phyloP scores from a whole-genome alignment of 2,797 vertebrate genomes.

The Eupleurogrammus muticus region DNA sequence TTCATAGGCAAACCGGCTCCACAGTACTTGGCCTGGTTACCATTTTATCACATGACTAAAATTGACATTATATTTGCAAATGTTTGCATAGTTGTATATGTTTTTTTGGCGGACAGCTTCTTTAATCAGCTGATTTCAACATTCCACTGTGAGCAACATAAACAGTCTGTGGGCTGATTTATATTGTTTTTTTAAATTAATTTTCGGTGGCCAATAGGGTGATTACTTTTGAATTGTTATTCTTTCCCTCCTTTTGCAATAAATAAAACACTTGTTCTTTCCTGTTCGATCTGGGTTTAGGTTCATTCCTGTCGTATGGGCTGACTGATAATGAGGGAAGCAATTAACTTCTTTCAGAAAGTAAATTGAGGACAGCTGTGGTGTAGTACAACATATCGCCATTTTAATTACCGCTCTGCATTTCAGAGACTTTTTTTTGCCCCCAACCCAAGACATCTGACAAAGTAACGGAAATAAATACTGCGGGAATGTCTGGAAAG shows the following conservation, averaged over 20 bases:
- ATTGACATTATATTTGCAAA: not conserved
- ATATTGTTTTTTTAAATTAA: no score
- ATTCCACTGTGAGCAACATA: conserved; percentile 25
- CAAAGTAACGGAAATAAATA: not conserved
- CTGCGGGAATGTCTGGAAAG: not conserved
- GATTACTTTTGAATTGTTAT: no score
- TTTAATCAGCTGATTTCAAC: conserved; percentile 1
- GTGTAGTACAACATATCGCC: not conserved
- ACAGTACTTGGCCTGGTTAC: not conserved
- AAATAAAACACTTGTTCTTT: no score
- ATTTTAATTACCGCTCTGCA: not conserved
- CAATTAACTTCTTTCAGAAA: conserved; percentile 28
- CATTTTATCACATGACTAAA: conserved; percentile 1
- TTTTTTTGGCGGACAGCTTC: not conserved
- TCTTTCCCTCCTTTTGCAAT: no score
- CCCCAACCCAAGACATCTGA: not conserved
- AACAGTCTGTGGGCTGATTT: not conserved
- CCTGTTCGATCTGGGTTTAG: conserved; percentile 55
- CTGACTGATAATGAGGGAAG: conserved; percentile 22
- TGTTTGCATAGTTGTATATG: not conserved
- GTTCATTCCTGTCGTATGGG: conserved; percentile 50
- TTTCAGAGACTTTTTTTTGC: conserved; percentile 4
- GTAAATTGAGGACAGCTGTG: conserved; percentile 23
- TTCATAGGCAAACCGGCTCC: not conserved
- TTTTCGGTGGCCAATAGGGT: no score